Base-by-base conservation (phyloP, 2,888 invertebrate genomes). In the Stenurella melanura region DNA sequence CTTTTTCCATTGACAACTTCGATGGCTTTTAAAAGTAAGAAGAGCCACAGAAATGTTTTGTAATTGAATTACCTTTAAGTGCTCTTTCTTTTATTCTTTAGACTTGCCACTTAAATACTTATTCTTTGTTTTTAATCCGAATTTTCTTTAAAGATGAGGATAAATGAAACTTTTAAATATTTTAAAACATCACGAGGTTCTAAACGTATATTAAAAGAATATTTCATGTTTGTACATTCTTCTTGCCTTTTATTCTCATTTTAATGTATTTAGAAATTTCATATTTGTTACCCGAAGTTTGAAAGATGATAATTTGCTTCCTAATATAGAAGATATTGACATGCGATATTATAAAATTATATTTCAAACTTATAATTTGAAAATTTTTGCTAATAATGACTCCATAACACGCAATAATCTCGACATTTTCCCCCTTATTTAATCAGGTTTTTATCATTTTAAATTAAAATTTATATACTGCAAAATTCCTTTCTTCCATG, bases 271-370 rank as follows among this genome's bases (percentile, higher is more conserved):
- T 73, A 50, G 70, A 75, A 78, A 76, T 77, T 79, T 64, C 71
- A 75, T 73, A 75, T 63, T 73, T 69, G 64, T 72, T 68, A 56
- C 75, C 71, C 69, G 54, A 57, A 77, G 69, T 79, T 72, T 68
- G 63, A 57, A 75, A 82, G 80, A 83, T 82, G 82, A 84, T 84
- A 85, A 85, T 84, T 86, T 79, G 83, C 80, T 85, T 83, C 81
- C 83, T 84, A 86, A 86, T 86, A 86, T 85, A 85, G 84, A 84
- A 85, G 85, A 85, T 87, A 87, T 87, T 85, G 87, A 87, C 87
- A 87, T 87, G 87, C 87, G 83, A 87, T 87, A 87, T 85, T 86
- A 85, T 86, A 86, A 87, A 87, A 87, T 87, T 87, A 86, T 85
- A 84, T 87, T 87, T 84, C 85, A 83, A 87, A 88, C 83, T 87